phyloP scores from a whole-genome alignment of 2,888 invertebrate species.

The Ypsolopha scabrella region DNA sequence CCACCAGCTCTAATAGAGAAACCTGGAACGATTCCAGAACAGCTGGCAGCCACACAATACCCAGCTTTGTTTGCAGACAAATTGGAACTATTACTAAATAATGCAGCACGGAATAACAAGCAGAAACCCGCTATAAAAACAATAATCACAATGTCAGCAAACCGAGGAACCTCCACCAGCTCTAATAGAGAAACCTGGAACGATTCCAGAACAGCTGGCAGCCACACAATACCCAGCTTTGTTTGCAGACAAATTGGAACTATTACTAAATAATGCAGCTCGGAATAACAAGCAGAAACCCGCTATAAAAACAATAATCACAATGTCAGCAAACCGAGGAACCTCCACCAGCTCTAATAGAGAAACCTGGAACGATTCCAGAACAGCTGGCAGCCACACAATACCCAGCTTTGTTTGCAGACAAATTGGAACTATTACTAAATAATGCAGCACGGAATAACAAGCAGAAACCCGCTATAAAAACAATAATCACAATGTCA shows the following conservation, averaged over 20 bases:
- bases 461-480: too few species aligned
- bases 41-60: neutral
- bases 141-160: too few species aligned
- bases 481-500: too few species aligned
- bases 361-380: neutral
- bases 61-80: neutral
- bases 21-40: slow-evolving; percentile 1
- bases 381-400: neutral
- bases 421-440: too few species aligned
- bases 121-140: too few species aligned
- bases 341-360: neutral
- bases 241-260: neutral
- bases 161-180: neutral
- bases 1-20: neutral
- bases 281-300: too few species aligned
- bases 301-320: too few species aligned
- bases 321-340: too few species aligned
- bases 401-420: neutral
- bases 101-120: too few species aligned
- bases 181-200: neutral
- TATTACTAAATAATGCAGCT: too few species aligned
- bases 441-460: too few species aligned
- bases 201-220: neutral
- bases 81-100: too few species aligned
- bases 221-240: neutral